A percentile compares a stretch with the other conserved stretches of the same genome.
phyloP scores from a whole-genome alignment of 1,140 invertebrate species.

The Manduca sexta region DNA sequence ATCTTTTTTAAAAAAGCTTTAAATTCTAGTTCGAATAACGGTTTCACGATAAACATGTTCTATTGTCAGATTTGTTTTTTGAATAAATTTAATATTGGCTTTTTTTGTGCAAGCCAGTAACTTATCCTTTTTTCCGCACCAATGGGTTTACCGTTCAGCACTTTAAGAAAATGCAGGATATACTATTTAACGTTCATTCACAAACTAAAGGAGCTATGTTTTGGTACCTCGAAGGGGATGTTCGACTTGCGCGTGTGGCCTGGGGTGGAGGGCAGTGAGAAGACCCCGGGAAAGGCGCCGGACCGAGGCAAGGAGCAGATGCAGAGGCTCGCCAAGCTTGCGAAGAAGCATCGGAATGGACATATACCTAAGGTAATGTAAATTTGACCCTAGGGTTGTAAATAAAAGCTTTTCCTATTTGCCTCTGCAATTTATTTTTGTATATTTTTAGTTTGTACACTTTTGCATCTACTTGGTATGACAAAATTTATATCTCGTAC shows the following conservation, averaged over 20 bases:
- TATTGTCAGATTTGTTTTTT: too few species aligned
- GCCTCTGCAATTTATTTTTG: too few species aligned
- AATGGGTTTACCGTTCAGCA: constrained; percentile 23
- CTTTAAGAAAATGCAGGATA: constrained; percentile 25
- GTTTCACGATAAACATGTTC: too few species aligned
- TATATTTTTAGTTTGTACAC: too few species aligned
- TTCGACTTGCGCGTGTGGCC: constrained; percentile 87
- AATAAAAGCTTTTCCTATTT: background rate
- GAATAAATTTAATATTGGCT: too few species aligned
- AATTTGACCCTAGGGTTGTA: constrained; percentile 1
- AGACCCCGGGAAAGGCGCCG: constrained; percentile 90
- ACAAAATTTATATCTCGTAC: too few species aligned
- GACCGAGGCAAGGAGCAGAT: constrained; percentile 89
- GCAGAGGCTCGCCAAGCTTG: constrained; percentile 90
- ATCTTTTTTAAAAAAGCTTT: too few species aligned
- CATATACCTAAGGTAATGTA: constrained; percentile 86
- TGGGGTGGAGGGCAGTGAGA: constrained; percentile 80
- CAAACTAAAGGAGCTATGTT: constrained; percentile 22
- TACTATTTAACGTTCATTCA: constrained; percentile 22
- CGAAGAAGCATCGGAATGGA: constrained; percentile 95
- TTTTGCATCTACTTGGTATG: too few species aligned
- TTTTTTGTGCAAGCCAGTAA: too few species aligned
- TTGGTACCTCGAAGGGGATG: constrained; percentile 75
- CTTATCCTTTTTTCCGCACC: too few species aligned
- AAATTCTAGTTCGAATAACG: too few species aligned